Conservation (phyloP, 2,888 invertebrate species). For the Cantharis rustica region DNA sequence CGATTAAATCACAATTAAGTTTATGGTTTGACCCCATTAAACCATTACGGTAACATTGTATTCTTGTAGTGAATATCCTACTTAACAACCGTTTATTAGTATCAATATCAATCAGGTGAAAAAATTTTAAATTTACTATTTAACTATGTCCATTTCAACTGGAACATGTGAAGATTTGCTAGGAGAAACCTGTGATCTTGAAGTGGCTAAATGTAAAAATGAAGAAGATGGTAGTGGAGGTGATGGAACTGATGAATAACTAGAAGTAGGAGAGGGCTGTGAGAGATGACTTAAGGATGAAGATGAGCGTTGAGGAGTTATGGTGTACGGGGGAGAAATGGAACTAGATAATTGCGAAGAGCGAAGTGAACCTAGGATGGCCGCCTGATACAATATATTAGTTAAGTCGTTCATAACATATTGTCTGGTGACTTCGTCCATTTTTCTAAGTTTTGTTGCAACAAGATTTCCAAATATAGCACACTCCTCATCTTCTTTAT, state of each 20-base stretch:
- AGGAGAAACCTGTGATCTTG: background rate
- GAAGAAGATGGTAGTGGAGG: background rate
- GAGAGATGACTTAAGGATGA: background rate
- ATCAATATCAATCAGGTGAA: background rate
- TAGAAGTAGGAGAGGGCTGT: background rate
- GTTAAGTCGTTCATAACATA: background rate
- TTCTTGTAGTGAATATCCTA: background rate
- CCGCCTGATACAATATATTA: background rate
- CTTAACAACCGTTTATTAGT: background rate
- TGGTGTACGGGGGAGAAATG: background rate
- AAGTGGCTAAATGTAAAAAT: background rate
- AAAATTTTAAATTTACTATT: background rate
- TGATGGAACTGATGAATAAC: background rate
- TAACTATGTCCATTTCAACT: background rate
- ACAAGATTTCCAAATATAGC: background rate
- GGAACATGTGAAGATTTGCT: background rate
- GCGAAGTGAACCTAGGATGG: background rate
- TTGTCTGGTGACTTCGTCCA: background rate
- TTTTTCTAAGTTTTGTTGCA: background rate
- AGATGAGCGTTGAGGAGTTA: background rate
- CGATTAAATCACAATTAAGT: too few species aligned
- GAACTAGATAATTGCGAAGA: background rate
- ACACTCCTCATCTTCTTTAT: background rate
- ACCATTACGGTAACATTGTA: too few species aligned
- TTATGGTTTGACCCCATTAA: too few species aligned